Percentiles rank a stretch among this genome's conserved stretches.
Evolutionary conservation across 1,140 invertebrate genomes (phyloP).

Genomic region (Lordiphosa clarofinis): DNA sequence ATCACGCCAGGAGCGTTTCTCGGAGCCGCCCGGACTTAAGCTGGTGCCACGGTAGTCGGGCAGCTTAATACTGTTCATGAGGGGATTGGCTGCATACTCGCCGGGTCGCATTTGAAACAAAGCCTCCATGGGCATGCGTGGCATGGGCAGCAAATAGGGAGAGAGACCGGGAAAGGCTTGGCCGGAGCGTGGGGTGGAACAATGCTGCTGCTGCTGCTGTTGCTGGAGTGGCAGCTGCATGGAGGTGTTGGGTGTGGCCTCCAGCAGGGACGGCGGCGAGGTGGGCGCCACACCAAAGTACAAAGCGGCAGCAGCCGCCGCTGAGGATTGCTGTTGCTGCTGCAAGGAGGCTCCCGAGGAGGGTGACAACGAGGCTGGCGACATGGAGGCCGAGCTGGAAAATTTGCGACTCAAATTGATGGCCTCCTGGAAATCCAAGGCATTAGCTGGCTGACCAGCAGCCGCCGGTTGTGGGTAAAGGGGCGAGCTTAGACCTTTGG

Average conservation of each 20-base stretch:
- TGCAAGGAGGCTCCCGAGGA: slow-evolving; percentile 81
- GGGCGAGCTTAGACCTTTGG: slow-evolving; percentile 82
- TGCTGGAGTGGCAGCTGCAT: slow-evolving; percentile 10
- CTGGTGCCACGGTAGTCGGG: slow-evolving; percentile 80
- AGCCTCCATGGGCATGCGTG: slow-evolving; percentile 83
- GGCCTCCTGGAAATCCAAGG: slow-evolving; percentile 81
- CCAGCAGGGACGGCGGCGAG: slow-evolving; percentile 74
- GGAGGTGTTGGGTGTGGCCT: slow-evolving; percentile 68
- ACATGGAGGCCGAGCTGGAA: slow-evolving; percentile 80
- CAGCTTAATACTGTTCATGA: slow-evolving; percentile 81
- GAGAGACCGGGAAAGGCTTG: slow-evolving; percentile 70
- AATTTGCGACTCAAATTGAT: slow-evolving; percentile 87
- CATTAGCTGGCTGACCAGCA: slow-evolving; percentile 2
- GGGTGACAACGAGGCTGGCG: slow-evolving; percentile 58
- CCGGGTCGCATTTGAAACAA: slow-evolving; percentile 82
- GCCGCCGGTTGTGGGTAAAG: slow-evolving; percentile 36
- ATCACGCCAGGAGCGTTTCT: slow-evolving; percentile 83
- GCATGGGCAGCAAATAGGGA: slow-evolving; percentile 81
- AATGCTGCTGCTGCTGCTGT: slow-evolving; percentile 14
- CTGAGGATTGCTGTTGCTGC: slow-evolving; percentile 29
- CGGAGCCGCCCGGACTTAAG: slow-evolving; percentile 83
- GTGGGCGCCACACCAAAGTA: slow-evolving; percentile 55
- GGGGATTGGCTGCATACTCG: slow-evolving; percentile 82
- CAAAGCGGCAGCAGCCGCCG: slow-evolving; percentile 58
- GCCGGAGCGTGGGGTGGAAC: slow-evolving; percentile 20